phyloP scores from a whole-genome alignment of 37 sponge, comb jelly and placozoan genomes.

The Mnemiopsis leidyi region DNA sequence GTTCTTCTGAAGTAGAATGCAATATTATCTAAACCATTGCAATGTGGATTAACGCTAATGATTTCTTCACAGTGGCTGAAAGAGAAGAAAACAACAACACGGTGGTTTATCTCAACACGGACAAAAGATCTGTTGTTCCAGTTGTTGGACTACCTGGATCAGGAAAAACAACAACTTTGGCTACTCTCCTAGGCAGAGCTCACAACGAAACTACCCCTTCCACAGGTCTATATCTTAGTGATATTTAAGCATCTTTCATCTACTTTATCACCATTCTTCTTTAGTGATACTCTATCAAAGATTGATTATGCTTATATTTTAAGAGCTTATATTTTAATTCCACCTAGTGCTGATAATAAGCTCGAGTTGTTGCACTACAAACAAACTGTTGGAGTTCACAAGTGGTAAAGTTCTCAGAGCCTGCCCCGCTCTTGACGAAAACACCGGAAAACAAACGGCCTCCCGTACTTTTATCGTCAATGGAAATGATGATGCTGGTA shows the following conservation, averaged over 20 bases:
- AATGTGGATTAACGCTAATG: too few relatives aligned
- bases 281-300: too few relatives aligned
- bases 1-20: too few relatives aligned
- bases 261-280: too few relatives aligned
- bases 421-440: constrained; percentile 13
- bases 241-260: too few relatives aligned
- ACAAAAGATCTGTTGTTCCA: constrained; percentile 10
- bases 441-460: neutral
- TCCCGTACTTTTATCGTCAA: neutral
- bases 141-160: constrained; percentile 44
- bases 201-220: constrained; percentile 19
- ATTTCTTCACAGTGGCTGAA: constrained; percentile 62
- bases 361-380: constrained; percentile 21
- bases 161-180: constrained; percentile 50
- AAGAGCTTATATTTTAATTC: neutral
- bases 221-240: too few relatives aligned
- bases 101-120: constrained; percentile 50
- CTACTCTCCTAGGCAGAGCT: constrained; percentile 36
- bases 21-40: too few relatives aligned
- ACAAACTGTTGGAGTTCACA: constrained; percentile 36
- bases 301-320: neutral
- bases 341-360: constrained; percentile 9
- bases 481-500: neutral
- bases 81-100: neutral
- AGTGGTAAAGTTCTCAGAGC: constrained; percentile 29